A percentile compares a stretch with the other conserved stretches of the same genome.
These are phyloP conservation scores for Embiotoca jacksoni DNA, from an alignment of 2,113 vertebrate species.

Conservation along the genomic window DNA sequence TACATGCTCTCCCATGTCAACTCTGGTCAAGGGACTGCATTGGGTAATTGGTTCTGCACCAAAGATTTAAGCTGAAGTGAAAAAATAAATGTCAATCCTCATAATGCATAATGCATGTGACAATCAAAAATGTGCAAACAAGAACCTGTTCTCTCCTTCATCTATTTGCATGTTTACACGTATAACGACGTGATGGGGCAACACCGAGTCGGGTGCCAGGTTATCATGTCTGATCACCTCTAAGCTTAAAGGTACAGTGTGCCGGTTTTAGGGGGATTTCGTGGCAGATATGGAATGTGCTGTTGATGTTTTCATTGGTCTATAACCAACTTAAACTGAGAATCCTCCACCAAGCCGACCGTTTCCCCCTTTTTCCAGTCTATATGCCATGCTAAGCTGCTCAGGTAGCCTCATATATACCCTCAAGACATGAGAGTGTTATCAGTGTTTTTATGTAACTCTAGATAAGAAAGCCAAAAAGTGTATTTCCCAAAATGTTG, in stretches of 20 bases:
- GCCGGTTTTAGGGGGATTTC: no score
- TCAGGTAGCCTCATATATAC: not conserved
- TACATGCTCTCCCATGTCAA: not conserved
- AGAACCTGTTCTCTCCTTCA: conserved; percentile 11
- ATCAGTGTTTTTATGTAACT: no score
- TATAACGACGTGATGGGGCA: not conserved
- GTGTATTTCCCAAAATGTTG: not conserved
- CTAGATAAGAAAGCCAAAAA: not conserved
- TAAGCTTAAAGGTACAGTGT: no score
- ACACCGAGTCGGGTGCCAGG: not conserved
- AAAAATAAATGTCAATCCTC: conserved; percentile 60
- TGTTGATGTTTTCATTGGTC: no score
- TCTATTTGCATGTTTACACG: not conserved
- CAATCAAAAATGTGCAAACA: conserved; percentile 48
- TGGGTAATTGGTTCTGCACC: conserved; percentile 67
- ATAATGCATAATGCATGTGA: conserved; percentile 62
- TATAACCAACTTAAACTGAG: no score
- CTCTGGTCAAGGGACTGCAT: conserved; percentile 17
- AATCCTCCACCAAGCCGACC: no score
- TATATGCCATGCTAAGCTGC: not conserved
- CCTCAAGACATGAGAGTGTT: no score
- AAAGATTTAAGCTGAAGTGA: conserved; percentile 56
- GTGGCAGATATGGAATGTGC: no score
- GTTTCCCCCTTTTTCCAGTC: no score
- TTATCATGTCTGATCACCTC: no score